Evolutionary conservation across 2,888 invertebrate genomes (phyloP).

Genomic region (Apamea crenata): DNA sequence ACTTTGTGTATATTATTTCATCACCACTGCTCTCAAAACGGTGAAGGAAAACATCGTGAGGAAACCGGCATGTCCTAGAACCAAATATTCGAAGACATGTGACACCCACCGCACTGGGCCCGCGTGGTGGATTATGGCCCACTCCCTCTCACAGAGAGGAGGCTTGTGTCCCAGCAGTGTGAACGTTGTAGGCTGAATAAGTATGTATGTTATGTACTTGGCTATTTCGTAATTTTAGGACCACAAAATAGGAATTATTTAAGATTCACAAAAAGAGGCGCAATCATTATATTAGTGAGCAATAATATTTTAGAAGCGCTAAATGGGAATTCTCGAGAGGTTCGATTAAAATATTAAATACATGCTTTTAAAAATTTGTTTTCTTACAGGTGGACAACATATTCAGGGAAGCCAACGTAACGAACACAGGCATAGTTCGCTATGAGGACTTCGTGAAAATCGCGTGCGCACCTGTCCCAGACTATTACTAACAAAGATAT

Average conservation of each 20-base stretch:
- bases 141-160: too few species aligned
- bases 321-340: too few species aligned
- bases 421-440: conserved; percentile 94
- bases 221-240: neutral
- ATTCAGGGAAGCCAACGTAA: conserved; percentile 97
- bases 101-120: too few species aligned
- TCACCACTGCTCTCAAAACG: too few species aligned
- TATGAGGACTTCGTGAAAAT: conserved; percentile 98
- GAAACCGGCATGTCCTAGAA: too few species aligned
- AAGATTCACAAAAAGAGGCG: neutral
- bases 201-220: neutral
- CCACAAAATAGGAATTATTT: neutral
- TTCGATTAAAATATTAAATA: neutral
- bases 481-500: conserved; percentile 98
- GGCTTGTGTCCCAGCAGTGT: too few species aligned
- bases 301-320: neutral
- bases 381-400: conserved; percentile 94
- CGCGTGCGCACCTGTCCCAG: conserved; percentile 97
- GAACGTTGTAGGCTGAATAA: too few species aligned
- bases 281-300: neutral
- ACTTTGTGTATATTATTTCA: too few species aligned
- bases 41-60: too few species aligned
- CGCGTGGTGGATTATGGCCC: too few species aligned
- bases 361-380: neutral
- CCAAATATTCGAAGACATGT: too few species aligned